Evolutionary conservation across 2,113 vertebrate species (phyloP), one percentile per base, ranked within the genome.

Genomic region (Uria aalge): DNA sequence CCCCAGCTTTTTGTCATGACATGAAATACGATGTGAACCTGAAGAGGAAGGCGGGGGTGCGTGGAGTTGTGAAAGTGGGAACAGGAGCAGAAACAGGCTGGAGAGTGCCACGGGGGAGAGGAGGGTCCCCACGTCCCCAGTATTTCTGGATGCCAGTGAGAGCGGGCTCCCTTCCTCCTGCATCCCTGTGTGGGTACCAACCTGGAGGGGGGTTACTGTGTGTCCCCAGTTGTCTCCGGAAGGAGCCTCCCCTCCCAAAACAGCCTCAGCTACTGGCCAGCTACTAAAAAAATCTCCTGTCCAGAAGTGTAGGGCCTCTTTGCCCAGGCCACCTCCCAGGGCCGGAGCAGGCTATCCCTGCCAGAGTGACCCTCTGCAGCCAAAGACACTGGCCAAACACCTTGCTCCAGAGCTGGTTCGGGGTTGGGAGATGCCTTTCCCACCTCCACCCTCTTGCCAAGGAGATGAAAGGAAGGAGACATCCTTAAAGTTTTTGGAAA

Each of bases 41-140:
- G 41, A 7, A 63, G 17, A 52, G 13, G 0, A 8, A 77, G 48
- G 34, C 2, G 8, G 13, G 50, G 7, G 9, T 29, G 5, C 0
- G 0, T 15, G 74, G 50, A 27, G 36, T 0, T 71, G 52, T 30
- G 60, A 7, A 16, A 62, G 5, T 30, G 30, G 71, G 17, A 16
- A 21, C 12, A n/a, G 52, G 38, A 74, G 13, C 47, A 72, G 59
- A 45, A 47, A 27, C 32, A 75, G 67, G 13, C 24, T 75, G 68
- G 24, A 11, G 77, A 18, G 26, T 7, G 34, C 27, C 36, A 2
- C 3, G 27, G 47, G 14, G 56, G 26, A 53, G 32, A 48, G 53
- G 16, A 55, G 55, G 4, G 5, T 62, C 10, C 14, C 26, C 40
- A 30, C n/a, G 67, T 29, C 16, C 67, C 60, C 8, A 17, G 11